Conservation (phyloP, 2,888 invertebrate genomes). For the Autographa gamma region DNA sequence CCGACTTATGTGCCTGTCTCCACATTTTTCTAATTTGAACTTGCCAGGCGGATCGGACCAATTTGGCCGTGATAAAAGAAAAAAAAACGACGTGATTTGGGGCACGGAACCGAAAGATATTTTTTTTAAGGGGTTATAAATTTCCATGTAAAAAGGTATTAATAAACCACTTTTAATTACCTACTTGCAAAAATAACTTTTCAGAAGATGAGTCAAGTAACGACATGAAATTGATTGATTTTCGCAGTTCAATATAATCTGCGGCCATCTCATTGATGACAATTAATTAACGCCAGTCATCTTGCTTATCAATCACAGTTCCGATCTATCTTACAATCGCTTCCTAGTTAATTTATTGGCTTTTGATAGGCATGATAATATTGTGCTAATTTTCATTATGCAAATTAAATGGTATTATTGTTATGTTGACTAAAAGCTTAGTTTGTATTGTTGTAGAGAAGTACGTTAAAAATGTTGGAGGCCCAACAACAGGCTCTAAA, state of each 20-base stretch:
- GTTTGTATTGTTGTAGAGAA: background rate
- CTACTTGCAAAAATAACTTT: no score
- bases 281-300: slow-evolving; percentile 27
- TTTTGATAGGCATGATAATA: background rate
- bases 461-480: background rate
- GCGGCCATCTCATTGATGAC: slow-evolving; percentile 26
- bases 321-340: background rate
- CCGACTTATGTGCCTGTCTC: no score
- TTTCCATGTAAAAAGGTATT: no score
- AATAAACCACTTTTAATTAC: no score
- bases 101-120: no score
- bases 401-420: background rate
- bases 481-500: background rate
- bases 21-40: no score
- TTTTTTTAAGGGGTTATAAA: no score
- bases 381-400: background rate
- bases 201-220: background rate
- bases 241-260: slow-evolving; percentile 20
- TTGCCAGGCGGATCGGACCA: no score
- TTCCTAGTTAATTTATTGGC: background rate
- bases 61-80: no score
- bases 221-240: slow-evolving; percentile 13
- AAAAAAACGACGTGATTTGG: no score
- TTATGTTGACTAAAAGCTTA: background rate
- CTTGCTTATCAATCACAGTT: slow-evolving; percentile 33